These are phyloP conservation scores for Girardia tigrina DNA, from an alignment of 2,888 invertebrate genomes.

Conservation along the genomic window DNA sequence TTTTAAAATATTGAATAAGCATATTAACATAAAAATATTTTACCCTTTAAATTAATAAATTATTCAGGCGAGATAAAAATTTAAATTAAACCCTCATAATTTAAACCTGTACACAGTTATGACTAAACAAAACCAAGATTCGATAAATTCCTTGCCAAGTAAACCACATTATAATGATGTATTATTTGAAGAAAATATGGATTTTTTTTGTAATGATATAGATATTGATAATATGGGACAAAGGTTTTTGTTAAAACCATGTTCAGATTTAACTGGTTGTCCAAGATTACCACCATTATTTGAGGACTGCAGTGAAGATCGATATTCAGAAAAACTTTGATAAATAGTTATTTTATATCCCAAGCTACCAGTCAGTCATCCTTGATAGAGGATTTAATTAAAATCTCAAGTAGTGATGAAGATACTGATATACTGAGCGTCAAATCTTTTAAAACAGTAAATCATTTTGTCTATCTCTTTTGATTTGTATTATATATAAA, in stretches of 20 bases:
- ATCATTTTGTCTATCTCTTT: too few relatives aligned
- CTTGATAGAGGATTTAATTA: neutral
- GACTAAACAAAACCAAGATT: too few relatives aligned
- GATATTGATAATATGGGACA: neutral
- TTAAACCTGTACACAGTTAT: too few relatives aligned
- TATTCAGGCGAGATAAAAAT: too few relatives aligned
- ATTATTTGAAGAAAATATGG: neutral
- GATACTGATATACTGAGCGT: neutral
- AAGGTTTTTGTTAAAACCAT: neutral
- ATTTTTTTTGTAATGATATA: neutral
- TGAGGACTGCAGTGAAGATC: slow-evolving; percentile 8
- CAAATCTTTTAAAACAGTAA: too few relatives aligned
- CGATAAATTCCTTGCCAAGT: too few relatives aligned
- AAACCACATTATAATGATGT: neutral
- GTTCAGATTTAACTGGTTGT: neutral
- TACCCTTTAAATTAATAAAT: too few relatives aligned
- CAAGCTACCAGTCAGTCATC: slow-evolving; percentile 4
- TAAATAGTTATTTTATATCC: neutral
- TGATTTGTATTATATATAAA: too few relatives aligned
- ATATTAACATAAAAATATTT: too few relatives aligned
- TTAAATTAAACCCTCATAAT: too few relatives aligned
- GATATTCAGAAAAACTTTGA: slow-evolving; percentile 3
- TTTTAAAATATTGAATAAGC: too few relatives aligned
- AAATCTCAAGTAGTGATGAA: neutral
- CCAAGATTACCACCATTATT: neutral